Conservation (phyloP, 1,140 invertebrate species). For the Spodoptera frugiperda region DNA sequence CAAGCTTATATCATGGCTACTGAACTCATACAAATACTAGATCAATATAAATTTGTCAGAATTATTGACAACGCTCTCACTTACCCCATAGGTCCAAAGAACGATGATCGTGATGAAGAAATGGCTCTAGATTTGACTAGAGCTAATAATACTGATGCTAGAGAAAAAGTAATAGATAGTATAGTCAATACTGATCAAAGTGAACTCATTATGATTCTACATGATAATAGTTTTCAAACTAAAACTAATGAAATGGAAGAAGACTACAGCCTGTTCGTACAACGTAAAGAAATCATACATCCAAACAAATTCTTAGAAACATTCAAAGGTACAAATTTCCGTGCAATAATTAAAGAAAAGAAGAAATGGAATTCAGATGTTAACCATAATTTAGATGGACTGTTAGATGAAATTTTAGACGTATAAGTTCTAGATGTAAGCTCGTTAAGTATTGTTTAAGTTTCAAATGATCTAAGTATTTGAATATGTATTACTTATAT, state of each 20-base stretch:
- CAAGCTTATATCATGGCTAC: slow-evolving; percentile 86
- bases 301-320: slow-evolving; percentile 86
- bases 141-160: slow-evolving; percentile 22
- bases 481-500: slow-evolving; percentile 8
- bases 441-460: background rate
- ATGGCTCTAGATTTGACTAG: slow-evolving; percentile 54
- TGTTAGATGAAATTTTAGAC: slow-evolving; percentile 88
- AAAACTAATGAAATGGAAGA: slow-evolving; percentile 29
- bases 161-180: slow-evolving; percentile 83
- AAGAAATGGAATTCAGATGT: slow-evolving; percentile 87
- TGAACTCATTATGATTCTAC: slow-evolving; percentile 85
- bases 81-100: slow-evolving; percentile 52
- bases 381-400: slow-evolving; percentile 86
- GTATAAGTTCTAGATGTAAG: slow-evolving; percentile 18
- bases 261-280: background rate
- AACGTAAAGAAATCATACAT: slow-evolving; percentile 70
- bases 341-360: slow-evolving; percentile 85
- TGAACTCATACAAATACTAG: slow-evolving; percentile 83
- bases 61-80: slow-evolving; percentile 54
- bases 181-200: slow-evolving; percentile 87
- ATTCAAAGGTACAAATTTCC: slow-evolving; percentile 86
- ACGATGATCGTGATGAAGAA: slow-evolving; percentile 5
- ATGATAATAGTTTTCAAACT: slow-evolving; percentile 76
- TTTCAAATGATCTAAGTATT: slow-evolving; percentile 14
- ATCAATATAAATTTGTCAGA: slow-evolving; percentile 83